Evolutionary conservation across 1,140 invertebrate genomes (phyloP).

Genomic region (Pseudomyrmex gracilis): DNA sequence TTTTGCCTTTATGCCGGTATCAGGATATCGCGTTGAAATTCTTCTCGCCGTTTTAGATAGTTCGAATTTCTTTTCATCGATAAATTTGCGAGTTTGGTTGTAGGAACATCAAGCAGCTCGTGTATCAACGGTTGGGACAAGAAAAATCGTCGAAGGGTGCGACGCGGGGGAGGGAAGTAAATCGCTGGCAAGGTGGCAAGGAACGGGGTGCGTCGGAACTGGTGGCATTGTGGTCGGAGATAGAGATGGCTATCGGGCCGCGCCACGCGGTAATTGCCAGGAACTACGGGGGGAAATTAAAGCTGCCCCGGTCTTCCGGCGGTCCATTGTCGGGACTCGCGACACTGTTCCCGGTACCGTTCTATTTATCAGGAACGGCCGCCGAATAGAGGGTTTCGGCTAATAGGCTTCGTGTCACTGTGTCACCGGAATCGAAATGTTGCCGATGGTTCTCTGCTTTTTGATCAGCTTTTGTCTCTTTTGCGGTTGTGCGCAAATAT

Average conservation of each 20-base stretch:
- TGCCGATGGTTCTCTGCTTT: slow-evolving; percentile 28
- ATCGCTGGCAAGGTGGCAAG: slow-evolving; percentile 63
- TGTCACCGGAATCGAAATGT: slow-evolving; percentile 81
- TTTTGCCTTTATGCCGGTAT: not conserved
- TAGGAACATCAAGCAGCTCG: slow-evolving; percentile 6
- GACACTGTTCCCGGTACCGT: slow-evolving; percentile 78
- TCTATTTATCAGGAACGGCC: slow-evolving; percentile 82
- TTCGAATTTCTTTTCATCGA: slow-evolving; percentile 1
- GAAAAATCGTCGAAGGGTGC: slow-evolving; percentile 58
- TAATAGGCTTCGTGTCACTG: slow-evolving; percentile 82
- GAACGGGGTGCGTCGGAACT: slow-evolving; percentile 72
- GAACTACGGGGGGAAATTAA: slow-evolving; percentile 84
- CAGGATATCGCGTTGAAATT: not conserved
- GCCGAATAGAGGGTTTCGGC: slow-evolving; percentile 75
- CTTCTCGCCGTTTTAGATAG: not conserved
- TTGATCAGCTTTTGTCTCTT: not conserved
- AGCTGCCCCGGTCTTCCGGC: slow-evolving; percentile 83
- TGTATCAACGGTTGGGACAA: slow-evolving; percentile 40
- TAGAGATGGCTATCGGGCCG: slow-evolving; percentile 82
- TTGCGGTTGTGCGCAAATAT: slow-evolving; percentile 1
- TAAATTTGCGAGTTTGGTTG: slow-evolving; percentile 3
- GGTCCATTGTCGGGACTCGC: slow-evolving; percentile 79
- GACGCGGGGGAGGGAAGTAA: slow-evolving; percentile 49
- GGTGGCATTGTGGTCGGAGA: slow-evolving; percentile 82
- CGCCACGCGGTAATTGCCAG: slow-evolving; percentile 83